Base-by-base conservation (phyloP, 1,140 invertebrate species). In the Condylostylus longicornis region DNA sequence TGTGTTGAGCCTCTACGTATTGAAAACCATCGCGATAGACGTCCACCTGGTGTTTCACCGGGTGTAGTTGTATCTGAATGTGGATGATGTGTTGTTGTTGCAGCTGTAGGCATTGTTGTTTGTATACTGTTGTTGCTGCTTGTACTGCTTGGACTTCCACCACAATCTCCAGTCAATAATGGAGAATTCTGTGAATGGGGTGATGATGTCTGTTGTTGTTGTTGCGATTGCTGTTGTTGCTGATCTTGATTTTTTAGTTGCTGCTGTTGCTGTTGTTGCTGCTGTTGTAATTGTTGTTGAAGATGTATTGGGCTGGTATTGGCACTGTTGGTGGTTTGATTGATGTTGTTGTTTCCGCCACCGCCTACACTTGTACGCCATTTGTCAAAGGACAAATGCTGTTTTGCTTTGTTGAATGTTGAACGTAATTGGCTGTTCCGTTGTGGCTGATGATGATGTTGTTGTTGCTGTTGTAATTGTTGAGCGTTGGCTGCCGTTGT, bases 21-120 rank as follows among this genome's bases (percentile, higher is more conserved):
- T 44, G 81, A 85, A 64, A 86, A 87, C 81, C 82, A 86, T 42
- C 83, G 66, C 8, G 79, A 75, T 2, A 88, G 65, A 19, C 77
- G 61, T 8, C 79, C 79, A 23, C 79, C 75, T 10, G 70, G 67
- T 36, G 74, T 64, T 33, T 78, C 76, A 27, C 72, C 64, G 4
- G 72, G 66, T 17, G 67, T 51, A 12, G 49, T 48, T 18, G 56
- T 57, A 13, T 57, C 51, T 0, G 52, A 34, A 14, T 51, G 46
- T 15, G 43, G 21, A 13, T 42, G 41, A 30, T 45, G 39, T 9
- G 63, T 46, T 20, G 65, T 64, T 38, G 55, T 40, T 23, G 62
- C 43, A 18, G 66, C 62, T 34, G 62, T 43, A 7, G 66, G 51
- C 47, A 66, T 49, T 10, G 53, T 57, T 18, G 40, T 28, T 29